Base-by-base conservation (phyloP, 2,113 vertebrate species). In the Anas platyrhynchos region DNA sequence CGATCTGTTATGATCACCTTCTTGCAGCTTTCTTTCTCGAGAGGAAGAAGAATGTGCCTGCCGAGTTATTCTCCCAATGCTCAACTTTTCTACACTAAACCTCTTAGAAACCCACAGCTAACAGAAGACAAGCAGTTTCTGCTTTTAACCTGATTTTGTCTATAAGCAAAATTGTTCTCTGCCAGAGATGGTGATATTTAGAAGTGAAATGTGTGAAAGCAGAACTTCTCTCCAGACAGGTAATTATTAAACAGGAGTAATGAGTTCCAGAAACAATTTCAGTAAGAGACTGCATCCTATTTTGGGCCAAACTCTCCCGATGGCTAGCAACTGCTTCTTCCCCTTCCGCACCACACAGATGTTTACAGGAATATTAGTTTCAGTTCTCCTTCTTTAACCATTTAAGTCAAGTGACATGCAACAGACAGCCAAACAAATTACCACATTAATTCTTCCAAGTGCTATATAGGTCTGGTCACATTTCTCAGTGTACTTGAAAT, bases 321-420 rank as follows among this genome's bases (percentile, higher is more conserved):
- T 3, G 22, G 66, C 83, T 89, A 88, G 44, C 58, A 81, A 73
- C 46, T 36, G 26, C 50, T 85, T 52, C 81, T 85, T 87, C 58
- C 44, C 68, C n/a, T 91, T 63, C 76, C 46, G 76, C 17, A 34
- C 38, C n/a, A 48, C 46, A 48, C 32, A 48, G 87, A 65, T 68
- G 80, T 86, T 95, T 74, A 84, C 16, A 8, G 8, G 48, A 90
- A n/a, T 56, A 79, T 93, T 59, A 88, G 91, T 14, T 95, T 36
- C 87, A 63, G 38, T 72, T 89, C 65, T 65, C 74, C 61, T 84
- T 38, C 71, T 94, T 72, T 62, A 78, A 90, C 52, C 83, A 91
- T 75, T 75, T 82, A 95, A 93, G 90, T 76, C 88, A 96, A 94
- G 66, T 77, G 68, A 96, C 79, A 72, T 91, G 86, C 88, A 90